Evolutionary conservation across 2,113 vertebrate species (phyloP), one percentile per base, ranked within the genome.

Genomic region (Rhinopomastus cyanomelas): DNA sequence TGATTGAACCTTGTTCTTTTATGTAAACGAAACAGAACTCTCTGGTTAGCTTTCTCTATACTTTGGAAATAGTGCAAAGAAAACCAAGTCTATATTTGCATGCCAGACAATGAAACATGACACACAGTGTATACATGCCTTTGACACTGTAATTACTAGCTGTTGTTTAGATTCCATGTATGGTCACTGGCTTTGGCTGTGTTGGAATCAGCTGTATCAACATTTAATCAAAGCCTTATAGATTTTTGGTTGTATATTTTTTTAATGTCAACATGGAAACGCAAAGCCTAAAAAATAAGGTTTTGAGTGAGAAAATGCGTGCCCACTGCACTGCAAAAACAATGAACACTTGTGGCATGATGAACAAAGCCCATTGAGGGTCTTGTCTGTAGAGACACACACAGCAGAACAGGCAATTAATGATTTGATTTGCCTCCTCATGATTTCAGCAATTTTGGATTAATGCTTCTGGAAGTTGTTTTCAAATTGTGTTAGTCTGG

Each of bases 131-230:
- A 98, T 98, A 98, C 97, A 98, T 96, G 97, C 97, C 96, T 98
- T 97, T 98, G 97, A 98, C 98, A 98, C 95, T 98, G 97, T 98
- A 98, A 98, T 98, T 98, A 98, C 97, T 96, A 94, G 96, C 97
- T 97, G 97, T 98, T 98, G 97, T 98, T 98, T 98, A 97, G 97
- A 98, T 97, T 98, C 97, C 96, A 96, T 97, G 97, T 96, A 98
- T 97, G 97, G 97, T 97, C 97, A 97, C 97, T 97, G 97, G 97
- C 94, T 98, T 97, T 95, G 97, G 96, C 97, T 96, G 93, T 97
- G 97, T 96, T 97, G 97, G 97, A 98, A 98, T 98, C 98, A 98
- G 98, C 98, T 98, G 98, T 98, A 98, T 98, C 98, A 98, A 98
- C 98, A 98, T 98, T 98, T 98, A 98, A 98, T 98, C 98, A 98